These are phyloP conservation scores for Lucinisca nassula DNA, from an alignment of 2,888 invertebrate genomes.

Conservation along the genomic window DNA sequence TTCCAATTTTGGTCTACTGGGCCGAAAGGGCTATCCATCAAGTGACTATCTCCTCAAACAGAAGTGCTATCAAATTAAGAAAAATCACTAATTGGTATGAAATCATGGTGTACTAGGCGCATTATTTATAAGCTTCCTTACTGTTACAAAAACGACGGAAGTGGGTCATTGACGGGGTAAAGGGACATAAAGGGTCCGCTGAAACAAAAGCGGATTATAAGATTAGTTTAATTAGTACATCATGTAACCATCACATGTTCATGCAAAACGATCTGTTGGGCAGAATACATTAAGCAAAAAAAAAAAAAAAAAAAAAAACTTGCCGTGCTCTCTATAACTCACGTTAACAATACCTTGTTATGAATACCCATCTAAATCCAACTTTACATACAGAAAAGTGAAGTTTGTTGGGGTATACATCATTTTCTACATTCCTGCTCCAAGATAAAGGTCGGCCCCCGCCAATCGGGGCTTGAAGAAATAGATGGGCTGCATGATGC, in stretches of 20 bases:
- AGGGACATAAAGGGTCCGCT: not conserved
- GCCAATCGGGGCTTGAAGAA: too few species aligned
- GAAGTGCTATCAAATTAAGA: not conserved
- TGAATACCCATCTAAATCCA: too few species aligned
- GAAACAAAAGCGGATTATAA: not conserved
- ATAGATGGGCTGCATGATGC: too few species aligned
- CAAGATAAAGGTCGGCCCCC: too few species aligned
- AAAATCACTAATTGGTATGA: not conserved
- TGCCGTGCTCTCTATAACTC: not conserved
- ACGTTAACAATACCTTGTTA: not conserved
- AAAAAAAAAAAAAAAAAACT: too few species aligned
- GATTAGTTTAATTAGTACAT: not conserved
- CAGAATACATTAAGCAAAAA: not conserved
- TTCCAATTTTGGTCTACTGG: too few species aligned
- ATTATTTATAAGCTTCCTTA: not conserved
- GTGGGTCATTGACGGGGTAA: not conserved
- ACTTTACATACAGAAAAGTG: too few species aligned
- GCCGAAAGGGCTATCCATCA: not conserved
- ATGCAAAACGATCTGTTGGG: not conserved
- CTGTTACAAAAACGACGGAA: not conserved
- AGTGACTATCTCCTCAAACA: not conserved
- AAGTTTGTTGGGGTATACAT: too few species aligned
- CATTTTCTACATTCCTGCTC: too few species aligned
- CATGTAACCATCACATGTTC: not conserved
- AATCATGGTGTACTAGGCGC: conserved; percentile 5